Conservation (phyloP, 2,797 vertebrate species). For the Micrastur ruficollis region DNA sequence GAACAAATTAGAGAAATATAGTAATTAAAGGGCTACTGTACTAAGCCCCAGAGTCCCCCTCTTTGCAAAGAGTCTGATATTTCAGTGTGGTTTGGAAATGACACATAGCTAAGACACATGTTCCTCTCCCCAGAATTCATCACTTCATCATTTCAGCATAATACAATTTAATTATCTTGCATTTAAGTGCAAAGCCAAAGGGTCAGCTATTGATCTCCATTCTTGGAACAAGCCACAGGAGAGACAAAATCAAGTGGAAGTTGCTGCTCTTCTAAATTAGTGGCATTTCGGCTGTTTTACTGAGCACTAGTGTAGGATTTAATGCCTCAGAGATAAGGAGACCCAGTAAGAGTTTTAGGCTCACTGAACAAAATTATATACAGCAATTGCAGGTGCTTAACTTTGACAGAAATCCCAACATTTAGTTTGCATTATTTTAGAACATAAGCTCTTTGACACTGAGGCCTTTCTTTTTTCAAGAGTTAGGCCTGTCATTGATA, state of each 20-base stretch:
- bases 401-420: not conserved
- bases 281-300: not conserved
- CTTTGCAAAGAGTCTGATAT: not conserved
- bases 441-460: not conserved
- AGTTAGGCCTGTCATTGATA: not conserved
- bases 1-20: not conserved
- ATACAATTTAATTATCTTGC: constrained; percentile 31
- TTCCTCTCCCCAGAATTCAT: constrained; percentile 2
- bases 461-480: not conserved
- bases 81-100: not conserved
- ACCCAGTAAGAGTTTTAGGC: not conserved
- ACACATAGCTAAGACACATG: not conserved
- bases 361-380: not conserved
- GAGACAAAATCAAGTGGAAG: constrained; percentile 22
- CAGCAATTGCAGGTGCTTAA: not conserved
- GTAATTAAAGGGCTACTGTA: not conserved
- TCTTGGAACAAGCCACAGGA: not conserved
- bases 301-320: not conserved
- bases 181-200: constrained; percentile 5
- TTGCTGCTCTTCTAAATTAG: not conserved
- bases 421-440: not conserved
- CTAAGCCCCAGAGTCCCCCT: not conserved
- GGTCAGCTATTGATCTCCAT: constrained; percentile 8
- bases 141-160: constrained; percentile 9
- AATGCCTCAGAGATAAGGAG: not conserved